These are phyloP conservation scores for Drosophila truncata DNA, from an alignment of 1,140 invertebrate species.

Conservation along the genomic window DNA sequence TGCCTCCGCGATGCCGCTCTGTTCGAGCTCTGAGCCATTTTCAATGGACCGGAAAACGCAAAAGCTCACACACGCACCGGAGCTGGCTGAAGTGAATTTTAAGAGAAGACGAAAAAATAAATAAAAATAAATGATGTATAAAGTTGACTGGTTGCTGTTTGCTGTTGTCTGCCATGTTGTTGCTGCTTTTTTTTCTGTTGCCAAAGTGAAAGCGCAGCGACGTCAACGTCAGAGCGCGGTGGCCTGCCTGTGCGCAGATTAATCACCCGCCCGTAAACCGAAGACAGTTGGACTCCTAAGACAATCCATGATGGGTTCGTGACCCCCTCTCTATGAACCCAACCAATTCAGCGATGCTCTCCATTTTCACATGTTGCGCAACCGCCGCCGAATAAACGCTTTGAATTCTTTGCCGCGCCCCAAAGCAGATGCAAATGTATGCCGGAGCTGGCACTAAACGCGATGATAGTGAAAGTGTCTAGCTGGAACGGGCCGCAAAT, in stretches of 20 bases:
- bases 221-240: slow-evolving; percentile 38
- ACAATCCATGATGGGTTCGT: slow-evolving; percentile 50
- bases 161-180: slow-evolving; percentile 13
- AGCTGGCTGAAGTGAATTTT: slow-evolving; percentile 73
- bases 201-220: slow-evolving; percentile 76
- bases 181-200: slow-evolving; percentile 36
- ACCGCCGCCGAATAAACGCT: slow-evolving; percentile 17
- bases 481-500: slow-evolving; percentile 42
- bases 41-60: slow-evolving; percentile 80
- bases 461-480: slow-evolving; percentile 73
- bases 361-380: slow-evolving; percentile 35
- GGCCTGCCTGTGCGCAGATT: slow-evolving; percentile 58
- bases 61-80: slow-evolving; percentile 20
- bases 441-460: slow-evolving; percentile 28
- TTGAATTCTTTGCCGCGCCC: slow-evolving; percentile 62
- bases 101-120: slow-evolving; percentile 56
- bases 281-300: slow-evolving; percentile 39
- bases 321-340: slow-evolving; percentile 36
- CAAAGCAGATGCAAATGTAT: slow-evolving; percentile 57
- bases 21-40: slow-evolving; percentile 53
- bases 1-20: neutral
- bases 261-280: slow-evolving; percentile 64
- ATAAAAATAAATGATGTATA: slow-evolving; percentile 65
- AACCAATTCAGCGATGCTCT: slow-evolving; percentile 2
- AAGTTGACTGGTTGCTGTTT: slow-evolving; percentile 42